Evolutionary conservation across 1,140 invertebrate genomes (phyloP), one percentile per base, ranked within the genome.

Genomic region (Elymnias hypermnestra): DNA sequence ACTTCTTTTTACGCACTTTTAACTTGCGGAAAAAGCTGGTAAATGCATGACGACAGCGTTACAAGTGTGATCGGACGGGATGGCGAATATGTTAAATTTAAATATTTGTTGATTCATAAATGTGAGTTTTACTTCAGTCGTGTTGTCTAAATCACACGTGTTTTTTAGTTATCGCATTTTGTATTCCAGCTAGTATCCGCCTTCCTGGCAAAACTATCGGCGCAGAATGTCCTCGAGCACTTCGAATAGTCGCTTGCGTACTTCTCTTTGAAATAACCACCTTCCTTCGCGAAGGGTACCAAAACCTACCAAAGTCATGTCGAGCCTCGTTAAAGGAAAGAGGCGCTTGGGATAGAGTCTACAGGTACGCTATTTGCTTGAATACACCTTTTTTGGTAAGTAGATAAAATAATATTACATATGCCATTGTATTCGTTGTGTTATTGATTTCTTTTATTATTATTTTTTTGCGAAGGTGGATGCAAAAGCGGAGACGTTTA

Each of bases 281-380:
- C 0, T 99, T 99, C 77, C 84, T 99, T 12, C 87, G 98, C 8
- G 98, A 99, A 86, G 98, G 97, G 0, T 99, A 98, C 78, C 95
- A 93, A 53, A 91, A 90, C 15, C 70, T 94, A 23, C 93, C 93
- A 0, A 94, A 94, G 58, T 89, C 91, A 0, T 92, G 89, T 21
- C 89, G 92, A 58, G 78, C 91, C 1, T 89, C 90, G 10, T 87
- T 90, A 12, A 91, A 93, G 58, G 94, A 94, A 67, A 89, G 92
- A 39, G 92, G 91, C 15, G 91, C 93, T 3, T 94, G 93, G 94
- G 93, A 94, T 59, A 89, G 92, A 53, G 89, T 94, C 9, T 94
- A 93, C 68, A 92, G 90, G 79, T 87, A 85, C 54, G 53, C 59
- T 58, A 48, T 46, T 46, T 39, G 38, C 45, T 39, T 41, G 31